Percentiles rank a stretch among this genome's conserved stretches.
phyloP scores from a whole-genome alignment of 92 coral and sea anemone species.

The Palythoa heliodiscus region DNA sequence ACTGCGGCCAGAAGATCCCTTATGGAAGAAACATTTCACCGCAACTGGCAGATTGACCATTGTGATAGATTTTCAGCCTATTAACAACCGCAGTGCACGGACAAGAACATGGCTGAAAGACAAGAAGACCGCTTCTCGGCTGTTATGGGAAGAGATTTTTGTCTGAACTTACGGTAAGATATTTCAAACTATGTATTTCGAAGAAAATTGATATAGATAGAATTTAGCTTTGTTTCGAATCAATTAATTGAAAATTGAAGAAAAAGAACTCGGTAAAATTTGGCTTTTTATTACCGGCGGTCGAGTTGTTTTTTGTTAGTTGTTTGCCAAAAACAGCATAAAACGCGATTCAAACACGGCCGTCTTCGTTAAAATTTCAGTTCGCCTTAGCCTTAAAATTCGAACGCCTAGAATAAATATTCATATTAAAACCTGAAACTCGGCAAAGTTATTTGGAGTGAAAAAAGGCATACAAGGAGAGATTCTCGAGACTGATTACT shows the following conservation, averaged over 20 bases:
- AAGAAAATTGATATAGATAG: background rate
- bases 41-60: constrained; percentile 1
- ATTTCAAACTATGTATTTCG: background rate
- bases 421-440: background rate
- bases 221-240: background rate
- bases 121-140: background rate
- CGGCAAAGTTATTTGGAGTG: background rate
- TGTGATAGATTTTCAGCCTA: background rate
- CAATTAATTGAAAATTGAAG: background rate
- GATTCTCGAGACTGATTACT: background rate
- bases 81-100: background rate
- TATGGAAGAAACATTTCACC: background rate
- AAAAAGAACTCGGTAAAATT: background rate
- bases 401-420: background rate
- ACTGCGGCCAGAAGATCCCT: background rate
- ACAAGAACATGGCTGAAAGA: background rate
- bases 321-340: background rate
- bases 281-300: background rate
- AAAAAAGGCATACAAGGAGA: background rate
- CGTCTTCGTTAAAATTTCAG: background rate
- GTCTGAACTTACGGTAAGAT: background rate
- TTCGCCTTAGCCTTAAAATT: background rate
- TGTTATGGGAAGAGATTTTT: background rate
- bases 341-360: background rate
- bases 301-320: background rate